Base-by-base conservation (phyloP, 2,113 vertebrate species). In the Festucalex cinctus region DNA sequence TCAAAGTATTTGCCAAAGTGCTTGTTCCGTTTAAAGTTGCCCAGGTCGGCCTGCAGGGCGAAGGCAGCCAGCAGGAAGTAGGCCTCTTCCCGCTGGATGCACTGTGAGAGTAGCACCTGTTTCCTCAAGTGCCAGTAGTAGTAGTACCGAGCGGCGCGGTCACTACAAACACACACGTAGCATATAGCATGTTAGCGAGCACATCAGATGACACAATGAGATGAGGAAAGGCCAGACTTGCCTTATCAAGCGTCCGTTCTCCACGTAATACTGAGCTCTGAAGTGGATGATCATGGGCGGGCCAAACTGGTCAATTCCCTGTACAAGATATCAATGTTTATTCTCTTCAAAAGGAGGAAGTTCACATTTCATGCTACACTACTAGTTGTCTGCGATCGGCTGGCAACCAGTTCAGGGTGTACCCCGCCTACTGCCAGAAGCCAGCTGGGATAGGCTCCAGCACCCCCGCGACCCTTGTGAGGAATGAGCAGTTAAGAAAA, bases 81-180 rank as follows among this genome's bases (percentile, higher is more conserved):
- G 9, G 95, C 97, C 75, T 99, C 97, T 43, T 98, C 97, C 16
- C 95, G 80, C 66, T 94, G 93, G 66, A 94, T 91, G 7, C 97
- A 98, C 89, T 96, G 95, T 0, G 97, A 98, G 37, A 94, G 94
- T 74, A 98, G 92, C 71, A 98, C 93, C 90, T 98, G 95, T 75
- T 98, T 98, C 89, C 95, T 89, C 81, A 99, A 89, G 91, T 99
- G 97, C 95, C 96, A 98, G 91, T 99, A 98, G 88, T 99, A 98
- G 81, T 96, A 98, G 85, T 95, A 98, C 48, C 95, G 91, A 3
- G 96, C 97, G 0, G 92, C 91, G 14, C 95, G 92, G 93, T 99
- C 97, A 0, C 97, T 98, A 88, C 0, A 20, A 26, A 48, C 17
- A 56, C 0, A 63, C 36, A 9, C 14, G n/a, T 7, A 54, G 46